phyloP scores from a whole-genome alignment of 2,888 invertebrate genomes.

The Hypercompe scribonia region DNA sequence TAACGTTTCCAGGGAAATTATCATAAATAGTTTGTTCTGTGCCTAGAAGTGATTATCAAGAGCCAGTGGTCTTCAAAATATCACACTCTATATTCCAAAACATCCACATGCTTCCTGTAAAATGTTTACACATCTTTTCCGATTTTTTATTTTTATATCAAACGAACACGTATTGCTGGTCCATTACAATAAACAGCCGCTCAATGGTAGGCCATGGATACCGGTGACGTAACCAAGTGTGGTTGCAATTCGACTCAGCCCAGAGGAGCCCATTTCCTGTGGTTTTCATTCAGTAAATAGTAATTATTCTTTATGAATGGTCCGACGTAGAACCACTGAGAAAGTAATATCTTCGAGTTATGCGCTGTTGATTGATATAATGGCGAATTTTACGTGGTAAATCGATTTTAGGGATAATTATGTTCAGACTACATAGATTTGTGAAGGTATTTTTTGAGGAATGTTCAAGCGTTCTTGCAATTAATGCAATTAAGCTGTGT shows the following conservation, averaged over 20 bases:
- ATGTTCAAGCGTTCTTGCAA: constrained; percentile 10
- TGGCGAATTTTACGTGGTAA: constrained; percentile 34
- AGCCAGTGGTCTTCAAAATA: constrained; percentile 7
- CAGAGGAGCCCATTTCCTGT: constrained; percentile 63
- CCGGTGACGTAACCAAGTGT: constrained; percentile 60
- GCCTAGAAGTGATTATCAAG: neutral
- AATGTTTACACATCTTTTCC: constrained; percentile 20
- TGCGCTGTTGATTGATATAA: constrained; percentile 26
- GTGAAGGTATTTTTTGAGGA: constrained; percentile 15
- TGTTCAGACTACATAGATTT: constrained; percentile 20
- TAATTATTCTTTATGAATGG: constrained; percentile 64
- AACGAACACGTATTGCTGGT: constrained; percentile 17
- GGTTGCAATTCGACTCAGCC: constrained; percentile 61
- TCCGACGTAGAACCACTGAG: constrained; percentile 48
- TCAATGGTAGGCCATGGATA: constrained; percentile 18
- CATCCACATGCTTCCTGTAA: constrained; percentile 13
- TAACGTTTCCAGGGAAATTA: neutral
- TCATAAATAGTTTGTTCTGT: neutral
- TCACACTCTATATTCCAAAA: constrained; percentile 9
- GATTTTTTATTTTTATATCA: constrained; percentile 21
- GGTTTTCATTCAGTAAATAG: constrained; percentile 66
- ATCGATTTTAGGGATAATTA: constrained; percentile 25
- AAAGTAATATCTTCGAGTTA: constrained; percentile 56
- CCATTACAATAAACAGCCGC: constrained; percentile 30
- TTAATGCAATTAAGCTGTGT: constrained; percentile 2